Percentiles rank a stretch among this genome's conserved stretches.
phyloP scores from a whole-genome alignment of 2,797 vertebrate species.

The Phyllotis vaccarum region DNA sequence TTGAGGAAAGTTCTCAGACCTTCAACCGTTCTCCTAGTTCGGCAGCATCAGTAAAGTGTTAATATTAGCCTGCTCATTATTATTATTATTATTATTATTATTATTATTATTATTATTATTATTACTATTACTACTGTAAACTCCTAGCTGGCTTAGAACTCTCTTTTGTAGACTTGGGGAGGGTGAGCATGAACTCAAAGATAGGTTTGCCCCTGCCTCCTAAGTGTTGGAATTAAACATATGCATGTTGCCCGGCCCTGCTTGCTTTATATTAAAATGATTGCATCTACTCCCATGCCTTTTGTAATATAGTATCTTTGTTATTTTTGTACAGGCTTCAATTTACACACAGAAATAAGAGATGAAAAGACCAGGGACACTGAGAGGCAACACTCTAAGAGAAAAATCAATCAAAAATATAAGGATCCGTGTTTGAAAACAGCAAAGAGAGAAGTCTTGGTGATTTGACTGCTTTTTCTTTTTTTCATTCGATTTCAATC shows the following conservation, averaged over 20 bases:
- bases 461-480: background rate
- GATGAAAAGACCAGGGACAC: background rate
- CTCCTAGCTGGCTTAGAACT: background rate
- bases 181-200: background rate
- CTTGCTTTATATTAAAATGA: background rate
- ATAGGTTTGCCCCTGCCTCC: background rate
- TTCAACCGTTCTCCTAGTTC: background rate
- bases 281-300: background rate
- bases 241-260: background rate
- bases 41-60: background rate
- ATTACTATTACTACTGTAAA: background rate
- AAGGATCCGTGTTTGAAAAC: background rate
- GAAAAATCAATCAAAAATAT: background rate
- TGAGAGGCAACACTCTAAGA: background rate
- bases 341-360: background rate
- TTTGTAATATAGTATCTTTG: background rate
- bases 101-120: background rate
- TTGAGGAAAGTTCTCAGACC: background rate
- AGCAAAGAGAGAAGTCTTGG: background rate
- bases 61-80: background rate
- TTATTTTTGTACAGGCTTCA: background rate
- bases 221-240: background rate
- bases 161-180: background rate
- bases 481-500: background rate
- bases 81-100: too few species aligned